These are phyloP conservation scores for Channallabes apus DNA, from an alignment of 2,797 vertebrate genomes.

Conservation along the genomic window DNA sequence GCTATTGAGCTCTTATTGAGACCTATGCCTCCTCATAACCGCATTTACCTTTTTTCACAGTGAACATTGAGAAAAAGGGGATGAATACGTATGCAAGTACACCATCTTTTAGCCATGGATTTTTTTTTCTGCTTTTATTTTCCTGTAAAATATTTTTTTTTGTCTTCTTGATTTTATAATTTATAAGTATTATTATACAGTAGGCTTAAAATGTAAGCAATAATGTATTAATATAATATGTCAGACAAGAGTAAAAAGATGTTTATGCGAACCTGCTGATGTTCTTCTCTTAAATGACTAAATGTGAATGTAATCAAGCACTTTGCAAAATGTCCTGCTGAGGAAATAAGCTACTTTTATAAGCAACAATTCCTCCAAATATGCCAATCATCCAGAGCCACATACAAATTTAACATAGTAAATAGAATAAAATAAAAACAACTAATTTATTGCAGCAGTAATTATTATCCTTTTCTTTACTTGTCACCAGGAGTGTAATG, in stretches of 20 bases:
- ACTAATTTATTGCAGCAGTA: not conserved
- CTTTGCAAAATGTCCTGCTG: not conserved
- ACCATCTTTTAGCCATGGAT: not conserved
- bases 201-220: not conserved
- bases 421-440: not conserved
- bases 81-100: not conserved
- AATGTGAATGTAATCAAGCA: slow-evolving; percentile 51
- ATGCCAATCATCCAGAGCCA: not conserved
- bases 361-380: not conserved
- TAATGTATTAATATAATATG: not conserved
- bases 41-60: not conserved
- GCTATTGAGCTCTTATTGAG: no score
- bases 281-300: not conserved
- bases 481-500: no score
- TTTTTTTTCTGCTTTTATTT: not conserved
- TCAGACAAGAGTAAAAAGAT: not conserved
- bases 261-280: not conserved
- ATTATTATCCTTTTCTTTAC: no score
- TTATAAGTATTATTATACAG: not conserved
- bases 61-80: not conserved
- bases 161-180: no score
- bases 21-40: no score
- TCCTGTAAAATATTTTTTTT: not conserved
- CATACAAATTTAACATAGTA: not conserved
- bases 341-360: not conserved